These are phyloP conservation scores for Dilophus febrilis DNA, from an alignment of 2,888 invertebrate genomes.

Conservation along the genomic window DNA sequence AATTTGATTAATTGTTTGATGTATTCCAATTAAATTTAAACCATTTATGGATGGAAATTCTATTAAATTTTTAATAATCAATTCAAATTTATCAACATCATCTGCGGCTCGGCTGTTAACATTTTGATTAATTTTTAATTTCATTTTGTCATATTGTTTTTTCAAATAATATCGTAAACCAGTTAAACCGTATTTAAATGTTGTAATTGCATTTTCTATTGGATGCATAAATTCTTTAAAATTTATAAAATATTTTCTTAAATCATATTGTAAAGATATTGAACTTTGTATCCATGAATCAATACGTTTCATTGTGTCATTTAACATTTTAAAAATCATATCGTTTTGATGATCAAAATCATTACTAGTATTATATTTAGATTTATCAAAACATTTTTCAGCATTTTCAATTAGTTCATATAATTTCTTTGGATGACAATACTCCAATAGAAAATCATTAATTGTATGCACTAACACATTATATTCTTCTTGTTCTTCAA, in stretches of 20 bases:
- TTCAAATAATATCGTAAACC: conserved; percentile 36
- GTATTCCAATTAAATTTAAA: background rate
- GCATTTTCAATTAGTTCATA: conserved; percentile 15
- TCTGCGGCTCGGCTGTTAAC: too few species aligned
- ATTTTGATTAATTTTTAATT: conserved; percentile 10
- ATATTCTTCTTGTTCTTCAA: background rate
- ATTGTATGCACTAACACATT: background rate
- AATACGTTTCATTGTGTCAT: conserved; percentile 20
- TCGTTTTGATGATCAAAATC: too few species aligned
- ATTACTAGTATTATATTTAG: too few species aligned
- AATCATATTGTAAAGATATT: conserved; percentile 23
- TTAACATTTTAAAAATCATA: conserved; percentile 13
- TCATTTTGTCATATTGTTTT: conserved; percentile 20
- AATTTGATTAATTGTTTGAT: too few species aligned
- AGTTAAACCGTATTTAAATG: conserved; percentile 46
- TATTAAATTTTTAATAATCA: conserved; percentile 19
- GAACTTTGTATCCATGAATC: conserved; percentile 26
- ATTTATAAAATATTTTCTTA: conserved; percentile 38
- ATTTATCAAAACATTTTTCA: conserved; percentile 7
- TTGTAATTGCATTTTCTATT: conserved; percentile 46
- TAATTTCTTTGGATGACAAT: conserved; percentile 20
- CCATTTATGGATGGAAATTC: conserved; percentile 21
- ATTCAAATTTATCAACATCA: conserved; percentile 15
- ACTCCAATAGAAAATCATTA: too few species aligned
- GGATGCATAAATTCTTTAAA: conserved; percentile 68